phyloP scores from a whole-genome alignment of 2,113 vertebrate species.

The Podocnemis expansa region DNA sequence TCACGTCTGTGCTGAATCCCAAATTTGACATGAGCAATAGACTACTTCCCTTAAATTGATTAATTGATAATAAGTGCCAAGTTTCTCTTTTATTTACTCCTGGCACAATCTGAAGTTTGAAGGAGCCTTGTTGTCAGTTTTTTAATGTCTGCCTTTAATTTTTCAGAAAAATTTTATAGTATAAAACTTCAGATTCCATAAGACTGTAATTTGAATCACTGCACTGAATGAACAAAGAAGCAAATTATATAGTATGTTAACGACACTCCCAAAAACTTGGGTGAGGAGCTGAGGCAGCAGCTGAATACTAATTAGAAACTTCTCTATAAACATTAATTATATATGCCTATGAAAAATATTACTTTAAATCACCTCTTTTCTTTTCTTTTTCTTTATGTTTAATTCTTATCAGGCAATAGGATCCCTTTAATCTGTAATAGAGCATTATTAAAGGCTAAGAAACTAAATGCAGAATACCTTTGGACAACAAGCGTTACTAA shows the following conservation, averaged over 20 bases:
- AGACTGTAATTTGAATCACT: constrained; percentile 53
- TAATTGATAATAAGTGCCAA: constrained; percentile 7
- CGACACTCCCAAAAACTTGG: constrained; percentile 56
- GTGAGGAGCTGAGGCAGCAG: constrained; percentile 55
- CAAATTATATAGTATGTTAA: constrained; percentile 66
- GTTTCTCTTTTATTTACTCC: constrained; percentile 44
- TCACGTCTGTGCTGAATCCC: constrained; percentile 14
- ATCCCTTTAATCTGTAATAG: constrained; percentile 23
- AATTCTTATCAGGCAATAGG: constrained; percentile 5
- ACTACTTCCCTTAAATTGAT: constrained; percentile 33
- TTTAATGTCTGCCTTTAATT: not conserved
- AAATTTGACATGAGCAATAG: not conserved
- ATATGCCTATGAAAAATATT: constrained; percentile 39
- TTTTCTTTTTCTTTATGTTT: not conserved
- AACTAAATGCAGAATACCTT: not conserved
- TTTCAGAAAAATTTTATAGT: constrained; percentile 33
- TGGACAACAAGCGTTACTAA: not conserved
- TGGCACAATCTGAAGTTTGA: constrained; percentile 30
- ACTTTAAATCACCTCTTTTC: not conserved
- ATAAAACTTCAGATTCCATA: constrained; percentile 37
- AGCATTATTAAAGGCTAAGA: not conserved
- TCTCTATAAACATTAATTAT: constrained; percentile 55
- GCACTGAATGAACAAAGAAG: constrained; percentile 54
- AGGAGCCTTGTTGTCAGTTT: not conserved
- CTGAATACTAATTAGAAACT: constrained; percentile 65